Percentiles rank a stretch among this genome's conserved stretches.
Conservation (phyloP, 2,797 vertebrate species). For the Cichlasoma orientale region DNA sequence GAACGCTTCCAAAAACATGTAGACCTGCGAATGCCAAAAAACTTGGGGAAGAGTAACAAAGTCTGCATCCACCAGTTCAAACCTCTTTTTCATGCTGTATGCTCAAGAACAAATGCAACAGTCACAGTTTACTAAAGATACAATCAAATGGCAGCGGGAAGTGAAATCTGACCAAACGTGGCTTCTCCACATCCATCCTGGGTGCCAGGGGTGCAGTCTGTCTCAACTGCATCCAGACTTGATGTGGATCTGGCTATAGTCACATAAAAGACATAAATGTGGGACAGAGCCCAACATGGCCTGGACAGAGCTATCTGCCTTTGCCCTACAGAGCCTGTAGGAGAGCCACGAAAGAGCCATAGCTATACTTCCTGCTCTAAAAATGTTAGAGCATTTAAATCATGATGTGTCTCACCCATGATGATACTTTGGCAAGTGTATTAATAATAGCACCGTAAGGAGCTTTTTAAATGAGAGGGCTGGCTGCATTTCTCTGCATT, state of each 20-base stretch:
- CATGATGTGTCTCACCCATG: no score
- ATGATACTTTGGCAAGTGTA: background rate
- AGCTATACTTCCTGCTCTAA: background rate
- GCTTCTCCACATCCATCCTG: background rate
- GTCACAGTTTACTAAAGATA: background rate
- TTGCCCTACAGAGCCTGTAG: background rate
- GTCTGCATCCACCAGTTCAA: background rate
- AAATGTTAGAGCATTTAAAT: background rate
- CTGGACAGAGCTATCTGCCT: background rate
- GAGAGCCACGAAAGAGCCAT: background rate
- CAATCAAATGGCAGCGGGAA: constrained; percentile 11
- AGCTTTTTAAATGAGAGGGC: background rate
- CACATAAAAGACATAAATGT: background rate
- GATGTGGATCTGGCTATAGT: background rate
- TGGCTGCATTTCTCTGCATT: background rate
- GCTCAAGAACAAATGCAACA: background rate
- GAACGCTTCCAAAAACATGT: background rate
- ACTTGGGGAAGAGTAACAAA: background rate
- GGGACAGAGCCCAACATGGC: background rate
- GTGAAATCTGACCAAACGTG: background rate
- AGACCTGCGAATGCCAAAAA: background rate
- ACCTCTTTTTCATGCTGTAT: background rate
- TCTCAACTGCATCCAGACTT: background rate
- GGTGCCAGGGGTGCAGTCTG: background rate
- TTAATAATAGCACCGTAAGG: background rate